Base-by-base conservation (phyloP, 2,888 invertebrate genomes). In the Zele albiditarsus region DNA sequence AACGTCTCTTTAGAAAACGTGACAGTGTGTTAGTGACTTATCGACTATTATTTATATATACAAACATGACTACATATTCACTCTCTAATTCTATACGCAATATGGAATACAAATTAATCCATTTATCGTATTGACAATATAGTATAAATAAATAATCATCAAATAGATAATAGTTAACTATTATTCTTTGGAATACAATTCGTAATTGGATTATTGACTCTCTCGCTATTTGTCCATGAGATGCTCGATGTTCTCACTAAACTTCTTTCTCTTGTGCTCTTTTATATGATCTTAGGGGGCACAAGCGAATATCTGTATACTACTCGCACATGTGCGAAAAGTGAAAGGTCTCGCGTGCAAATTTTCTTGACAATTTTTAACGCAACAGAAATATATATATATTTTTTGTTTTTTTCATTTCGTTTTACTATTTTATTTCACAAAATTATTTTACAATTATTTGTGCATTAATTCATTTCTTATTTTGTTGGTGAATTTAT, bases 291-390 rank as follows among this genome's bases (percentile, higher is more conserved):
- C 53, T 53, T 53, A 53, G 12, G 38, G 38, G 20, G 10, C n/a
- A 53, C 20, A 53, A 20, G 53, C 53, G 20, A 53, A 53, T 53
- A n/a, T 53, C 53, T 53, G 2, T 20, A 53, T 53, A 53, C n/a
- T 53, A 53, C 53, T 53, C 69, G 57, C 42, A 68, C 68, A 73
- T 62, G 73, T 73, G 73, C 49, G 68, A 73, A 73, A 73, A 73
- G 73, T 73, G 73, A 73, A 73, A 73, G 73, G 73, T 23, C 23
- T 73, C 16, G 16, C 20, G 31, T 57, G 20, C n/a, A 31, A 25
- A 49, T 12, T 68, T 68, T 67, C 67, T 67, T 20, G 14, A n/a
- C 65, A 12, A 46, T 46, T 67, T 67, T 67, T 49, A 67, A 27
- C 25, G 14, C 46, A 42, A 65, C 49, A 67, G 20, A 67, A 49